These are phyloP conservation scores for Cephus runcator DNA, from an alignment of 2,888 invertebrate species.

Conservation along the genomic window DNA sequence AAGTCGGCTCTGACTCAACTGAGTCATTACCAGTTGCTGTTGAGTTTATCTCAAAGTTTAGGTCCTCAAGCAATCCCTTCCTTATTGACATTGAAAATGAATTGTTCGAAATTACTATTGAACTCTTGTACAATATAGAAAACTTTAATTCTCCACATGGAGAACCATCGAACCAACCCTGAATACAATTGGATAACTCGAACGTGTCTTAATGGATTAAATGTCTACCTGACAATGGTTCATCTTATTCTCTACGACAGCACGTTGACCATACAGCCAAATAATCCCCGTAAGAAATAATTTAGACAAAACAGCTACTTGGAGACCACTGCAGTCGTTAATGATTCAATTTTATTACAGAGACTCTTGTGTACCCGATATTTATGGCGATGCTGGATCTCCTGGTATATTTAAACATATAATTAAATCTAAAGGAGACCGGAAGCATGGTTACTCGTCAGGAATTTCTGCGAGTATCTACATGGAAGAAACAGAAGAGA, in stretches of 20 bases:
- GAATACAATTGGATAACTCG: slow-evolving; percentile 54
- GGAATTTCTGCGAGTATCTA: background rate
- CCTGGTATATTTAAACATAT: slow-evolving; percentile 45
- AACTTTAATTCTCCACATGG: slow-evolving; percentile 18
- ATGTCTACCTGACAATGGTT: slow-evolving; percentile 52
- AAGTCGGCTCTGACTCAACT: background rate
- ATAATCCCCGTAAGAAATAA: slow-evolving; percentile 42
- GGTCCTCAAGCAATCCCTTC: background rate
- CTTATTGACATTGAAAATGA: background rate
- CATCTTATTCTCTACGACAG: slow-evolving; percentile 49
- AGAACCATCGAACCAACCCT: slow-evolving; percentile 35
- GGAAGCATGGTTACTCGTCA: background rate
- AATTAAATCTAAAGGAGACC: slow-evolving; percentile 18
- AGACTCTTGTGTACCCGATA: slow-evolving; percentile 42
- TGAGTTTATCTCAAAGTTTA: background rate
- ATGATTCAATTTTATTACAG: slow-evolving; percentile 24
- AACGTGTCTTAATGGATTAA: slow-evolving; percentile 50
- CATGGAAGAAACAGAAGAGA: background rate
- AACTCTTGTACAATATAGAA: background rate
- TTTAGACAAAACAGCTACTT: background rate
- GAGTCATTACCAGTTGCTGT: background rate
- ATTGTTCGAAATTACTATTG: background rate
- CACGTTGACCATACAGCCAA: slow-evolving; percentile 34
- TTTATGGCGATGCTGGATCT: slow-evolving; percentile 48
- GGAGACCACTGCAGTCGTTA: background rate